Evolutionary conservation across 2,797 vertebrate species (phyloP).

Genomic region (Pogoniulus pusillus): DNA sequence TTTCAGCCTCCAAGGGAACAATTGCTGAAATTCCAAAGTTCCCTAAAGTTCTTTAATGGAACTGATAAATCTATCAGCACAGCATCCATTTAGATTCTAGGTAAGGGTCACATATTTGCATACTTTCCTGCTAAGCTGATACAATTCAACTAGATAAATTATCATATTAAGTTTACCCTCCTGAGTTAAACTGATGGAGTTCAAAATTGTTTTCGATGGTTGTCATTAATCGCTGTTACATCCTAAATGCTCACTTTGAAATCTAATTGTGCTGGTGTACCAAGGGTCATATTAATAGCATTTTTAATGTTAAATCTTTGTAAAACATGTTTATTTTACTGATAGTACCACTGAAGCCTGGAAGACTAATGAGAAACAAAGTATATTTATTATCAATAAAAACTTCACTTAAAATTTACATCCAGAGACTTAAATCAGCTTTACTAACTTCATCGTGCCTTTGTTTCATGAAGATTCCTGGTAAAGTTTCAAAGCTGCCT

Average conservation of each 20-base stretch:
- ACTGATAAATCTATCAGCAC: conserved; percentile 88
- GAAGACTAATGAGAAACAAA: conserved; percentile 75
- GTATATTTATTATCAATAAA: conserved; percentile 79
- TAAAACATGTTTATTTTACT: conserved; percentile 82
- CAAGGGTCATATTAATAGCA: conserved; percentile 94
- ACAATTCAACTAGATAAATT: conserved; percentile 96
- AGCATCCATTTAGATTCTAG: conserved; percentile 94
- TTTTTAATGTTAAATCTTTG: conserved; percentile 80
- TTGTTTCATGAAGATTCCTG: conserved; percentile 69
- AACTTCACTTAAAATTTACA: conserved; percentile 76
- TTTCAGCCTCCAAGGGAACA: conserved; percentile 93
- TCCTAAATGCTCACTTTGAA: conserved; percentile 91
- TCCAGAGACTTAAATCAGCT: conserved; percentile 74
- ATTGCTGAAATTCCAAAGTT: conserved; percentile 94
- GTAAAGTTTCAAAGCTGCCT: conserved; percentile 63
- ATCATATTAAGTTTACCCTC: conserved; percentile 99
- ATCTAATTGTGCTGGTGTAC: conserved; percentile 91
- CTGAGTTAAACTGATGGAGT: conserved; percentile 99
- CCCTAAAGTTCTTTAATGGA: conserved; percentile 98
- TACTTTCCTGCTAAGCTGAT: conserved; percentile 93
- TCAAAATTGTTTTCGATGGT: conserved; percentile 99
- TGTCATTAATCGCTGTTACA: conserved; percentile 99
- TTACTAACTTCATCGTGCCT: conserved; percentile 66
- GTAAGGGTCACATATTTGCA: conserved; percentile 99
- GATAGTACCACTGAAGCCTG: conserved; percentile 69